Conservation (phyloP, 2,888 invertebrate species). For the Dione vanillae region DNA sequence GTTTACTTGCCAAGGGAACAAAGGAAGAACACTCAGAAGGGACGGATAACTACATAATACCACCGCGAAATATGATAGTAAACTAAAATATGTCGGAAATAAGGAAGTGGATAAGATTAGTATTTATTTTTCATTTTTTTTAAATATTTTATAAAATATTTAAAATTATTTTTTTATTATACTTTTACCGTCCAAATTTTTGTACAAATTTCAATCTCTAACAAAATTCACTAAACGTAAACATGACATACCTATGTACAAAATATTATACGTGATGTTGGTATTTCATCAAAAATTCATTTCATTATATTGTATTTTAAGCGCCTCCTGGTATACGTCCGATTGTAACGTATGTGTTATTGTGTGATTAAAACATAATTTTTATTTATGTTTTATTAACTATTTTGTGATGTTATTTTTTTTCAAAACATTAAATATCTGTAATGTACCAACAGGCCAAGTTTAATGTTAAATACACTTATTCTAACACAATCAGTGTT, state of each 20-base stretch:
- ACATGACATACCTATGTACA: too few relatives aligned
- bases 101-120: neutral
- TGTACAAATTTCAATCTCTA: constrained; percentile 14
- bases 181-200: neutral
- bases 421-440: too few relatives aligned
- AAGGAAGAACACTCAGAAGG: neutral
- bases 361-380: constrained; percentile 21
- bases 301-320: constrained; percentile 20
- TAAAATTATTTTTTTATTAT: neutral
- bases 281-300: constrained; percentile 31
- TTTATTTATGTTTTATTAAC: too few relatives aligned
- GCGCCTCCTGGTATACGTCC: constrained; percentile 23
- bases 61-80: neutral
- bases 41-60: neutral
- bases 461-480: too few relatives aligned
- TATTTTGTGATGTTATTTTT: too few relatives aligned
- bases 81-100: neutral
- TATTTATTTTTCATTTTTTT: too few relatives aligned
- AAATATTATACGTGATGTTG: too few relatives aligned
- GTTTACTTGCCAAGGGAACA: neutral
- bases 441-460: too few relatives aligned
- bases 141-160: neutral
- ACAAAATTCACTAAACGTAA: constrained; percentile 1
- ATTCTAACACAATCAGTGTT: too few relatives aligned
- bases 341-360: constrained; percentile 17